Conservation (phyloP, 2,797 vertebrate genomes). For the Miichthys miiuy region DNA sequence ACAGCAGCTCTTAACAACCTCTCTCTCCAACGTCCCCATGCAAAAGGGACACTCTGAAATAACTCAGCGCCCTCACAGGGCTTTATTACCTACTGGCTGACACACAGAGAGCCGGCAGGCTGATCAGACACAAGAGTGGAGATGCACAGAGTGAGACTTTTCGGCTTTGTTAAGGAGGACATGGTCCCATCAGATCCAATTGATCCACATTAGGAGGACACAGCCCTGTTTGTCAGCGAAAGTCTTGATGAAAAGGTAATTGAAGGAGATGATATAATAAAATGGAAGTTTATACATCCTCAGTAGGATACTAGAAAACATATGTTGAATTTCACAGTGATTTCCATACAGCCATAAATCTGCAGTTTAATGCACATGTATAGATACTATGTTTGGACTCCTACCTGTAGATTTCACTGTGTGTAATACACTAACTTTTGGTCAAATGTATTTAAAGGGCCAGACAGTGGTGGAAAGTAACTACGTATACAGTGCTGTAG, state of each 20-base stretch:
- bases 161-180: conserved; percentile 10
- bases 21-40: conserved; percentile 32
- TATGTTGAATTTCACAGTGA: no score
- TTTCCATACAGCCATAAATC: no score
- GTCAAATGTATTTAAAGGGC: no score
- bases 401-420: no score
- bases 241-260: conserved; percentile 14
- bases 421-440: no score
- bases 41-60: conserved; percentile 62
- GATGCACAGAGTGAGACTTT: not conserved
- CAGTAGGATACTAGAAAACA: not conserved
- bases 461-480: no score
- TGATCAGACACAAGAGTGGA: not conserved
- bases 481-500: no score
- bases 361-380: no score
- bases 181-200: not conserved
- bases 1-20: conserved; percentile 41
- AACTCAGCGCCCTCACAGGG: conserved; percentile 55
- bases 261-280: not conserved
- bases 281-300: not conserved
- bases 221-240: conserved; percentile 4
- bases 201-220: conserved; percentile 28
- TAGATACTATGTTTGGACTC: no score
- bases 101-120: conserved; percentile 12
- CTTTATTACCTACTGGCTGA: conserved; percentile 58